phyloP scores from a whole-genome alignment of 2,113 vertebrate species.

The Perccottus glenii region DNA sequence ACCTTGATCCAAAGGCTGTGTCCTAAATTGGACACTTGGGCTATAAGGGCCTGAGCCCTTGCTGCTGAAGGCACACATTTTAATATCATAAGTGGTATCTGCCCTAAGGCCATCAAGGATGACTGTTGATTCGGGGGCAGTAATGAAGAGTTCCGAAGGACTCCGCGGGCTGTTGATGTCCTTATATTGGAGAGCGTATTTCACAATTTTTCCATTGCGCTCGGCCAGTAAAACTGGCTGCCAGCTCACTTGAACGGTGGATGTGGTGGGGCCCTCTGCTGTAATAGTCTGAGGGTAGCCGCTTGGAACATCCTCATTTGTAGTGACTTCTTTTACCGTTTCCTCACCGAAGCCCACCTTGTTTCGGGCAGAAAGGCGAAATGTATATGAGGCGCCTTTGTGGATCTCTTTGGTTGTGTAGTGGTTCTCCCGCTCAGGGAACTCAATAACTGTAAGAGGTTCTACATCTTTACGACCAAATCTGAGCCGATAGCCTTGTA shows the following conservation, averaged over 20 bases:
- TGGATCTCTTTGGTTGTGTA: constrained; percentile 98
- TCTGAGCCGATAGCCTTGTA: constrained; percentile 93
- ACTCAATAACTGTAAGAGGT: constrained; percentile 89
- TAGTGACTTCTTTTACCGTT: constrained; percentile 93
- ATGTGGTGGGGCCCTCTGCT: constrained; percentile 89
- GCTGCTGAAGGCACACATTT: constrained; percentile 99
- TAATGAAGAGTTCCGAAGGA: constrained; percentile 91
- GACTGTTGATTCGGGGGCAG: constrained; percentile 89
- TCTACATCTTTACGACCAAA: constrained; percentile 95
- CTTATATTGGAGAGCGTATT: constrained; percentile 95
- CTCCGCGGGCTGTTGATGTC: constrained; percentile 97
- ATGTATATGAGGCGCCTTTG: constrained; percentile 93
- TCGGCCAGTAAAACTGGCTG: constrained; percentile 89
- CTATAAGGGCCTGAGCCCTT: constrained; percentile 99
- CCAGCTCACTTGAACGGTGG: constrained; percentile 94
- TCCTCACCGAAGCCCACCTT: constrained; percentile 98
- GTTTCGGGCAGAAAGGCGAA: constrained; percentile 95
- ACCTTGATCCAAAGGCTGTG: constrained; percentile 99
- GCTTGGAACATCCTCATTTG: constrained; percentile 90
- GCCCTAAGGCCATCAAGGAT: constrained; percentile 93
- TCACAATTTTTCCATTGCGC: constrained; percentile 91
- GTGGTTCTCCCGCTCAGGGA: constrained; percentile 95
- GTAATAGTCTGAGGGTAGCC: constrained; percentile 95
- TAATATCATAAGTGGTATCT: constrained; percentile 99
- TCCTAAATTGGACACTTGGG: constrained; percentile 99